Conservation (phyloP, 2,113 vertebrate genomes). For the Bucco capensis region DNA sequence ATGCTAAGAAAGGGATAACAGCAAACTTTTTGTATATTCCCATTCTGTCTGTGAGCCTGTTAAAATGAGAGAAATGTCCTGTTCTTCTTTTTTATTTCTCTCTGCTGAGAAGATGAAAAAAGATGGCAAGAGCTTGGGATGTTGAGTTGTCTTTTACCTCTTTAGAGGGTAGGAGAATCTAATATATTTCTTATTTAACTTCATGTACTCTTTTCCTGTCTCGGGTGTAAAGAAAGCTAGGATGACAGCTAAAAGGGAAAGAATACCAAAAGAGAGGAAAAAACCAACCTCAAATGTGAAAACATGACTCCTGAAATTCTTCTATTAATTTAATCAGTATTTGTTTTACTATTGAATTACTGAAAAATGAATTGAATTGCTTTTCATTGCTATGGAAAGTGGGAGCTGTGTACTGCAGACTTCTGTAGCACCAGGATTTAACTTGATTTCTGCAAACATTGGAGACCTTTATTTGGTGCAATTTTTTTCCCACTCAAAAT, state of each 20-base stretch:
- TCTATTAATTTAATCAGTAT: neutral
- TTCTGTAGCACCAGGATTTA: accelerated
- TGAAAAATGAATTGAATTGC: neutral
- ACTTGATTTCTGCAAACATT: neutral
- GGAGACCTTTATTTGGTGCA: neutral
- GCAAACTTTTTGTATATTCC: constrained; percentile 3
- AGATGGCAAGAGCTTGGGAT: neutral
- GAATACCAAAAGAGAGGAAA: neutral
- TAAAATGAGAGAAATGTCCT: neutral
- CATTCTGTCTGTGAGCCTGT: neutral
- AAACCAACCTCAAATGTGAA: neutral
- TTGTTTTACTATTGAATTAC: neutral
- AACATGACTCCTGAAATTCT: neutral
- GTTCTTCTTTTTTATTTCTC: neutral
- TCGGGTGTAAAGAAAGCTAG: neutral
- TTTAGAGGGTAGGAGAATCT: neutral
- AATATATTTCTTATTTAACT: neutral
- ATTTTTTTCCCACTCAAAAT: neutral
- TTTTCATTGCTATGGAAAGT: neutral
- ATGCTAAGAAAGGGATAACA: neutral
- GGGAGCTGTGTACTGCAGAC: neutral
- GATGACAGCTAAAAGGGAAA: neutral
- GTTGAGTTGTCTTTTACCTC: neutral
- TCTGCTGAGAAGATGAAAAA: neutral
- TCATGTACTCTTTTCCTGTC: neutral